Evolutionary conservation across 1,140 invertebrate species (phyloP), one percentile per base, ranked within the genome.

Genomic region (Conus betulinus): DNA sequence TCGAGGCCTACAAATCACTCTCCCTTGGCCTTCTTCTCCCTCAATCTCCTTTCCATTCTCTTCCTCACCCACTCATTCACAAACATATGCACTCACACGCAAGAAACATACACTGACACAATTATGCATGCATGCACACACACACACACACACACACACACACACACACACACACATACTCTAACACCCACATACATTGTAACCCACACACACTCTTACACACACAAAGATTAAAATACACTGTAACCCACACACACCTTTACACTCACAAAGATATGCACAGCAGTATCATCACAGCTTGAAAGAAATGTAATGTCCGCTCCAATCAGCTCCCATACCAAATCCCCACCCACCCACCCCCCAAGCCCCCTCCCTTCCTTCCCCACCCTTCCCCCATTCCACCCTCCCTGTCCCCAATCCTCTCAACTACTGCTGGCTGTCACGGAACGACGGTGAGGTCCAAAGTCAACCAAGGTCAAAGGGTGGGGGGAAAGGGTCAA

Each of bases 181-280:
- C 74, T 78, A 20, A 87, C 52, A 87, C 71, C 78, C 71, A 87
- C 71, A 55, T 51, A 78, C 71, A 87, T 51, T 55, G 39, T 78
- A 39, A 87, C 71, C 27, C 71, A 51, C 51, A 53, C 51, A 17
- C 52, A 78, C 71, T n/a, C 87, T n/a, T 39, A 88, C 85, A 84
- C 51, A 88, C 39, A 82, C 55, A 88, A 11, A 15, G 20, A 87
- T 23, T 90, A 89, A 74, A 52, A 88, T 90, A 93, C 95, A 96
- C 96, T 25, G 6, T 90, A 89, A 74, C 60, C 87, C 91, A 93
- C 95, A 96, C 96, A 23, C 51, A 20, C 53, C 20, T 4, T 6
- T 3, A 57, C n/a, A 67, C 27, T 2, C 53, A 23, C 27, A 57
- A 27, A 52, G 76, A 78, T 78, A 78, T 78, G 76, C n/a, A 78